Conservation (phyloP, 2,888 invertebrate species). For the Calameuta idolon region DNA sequence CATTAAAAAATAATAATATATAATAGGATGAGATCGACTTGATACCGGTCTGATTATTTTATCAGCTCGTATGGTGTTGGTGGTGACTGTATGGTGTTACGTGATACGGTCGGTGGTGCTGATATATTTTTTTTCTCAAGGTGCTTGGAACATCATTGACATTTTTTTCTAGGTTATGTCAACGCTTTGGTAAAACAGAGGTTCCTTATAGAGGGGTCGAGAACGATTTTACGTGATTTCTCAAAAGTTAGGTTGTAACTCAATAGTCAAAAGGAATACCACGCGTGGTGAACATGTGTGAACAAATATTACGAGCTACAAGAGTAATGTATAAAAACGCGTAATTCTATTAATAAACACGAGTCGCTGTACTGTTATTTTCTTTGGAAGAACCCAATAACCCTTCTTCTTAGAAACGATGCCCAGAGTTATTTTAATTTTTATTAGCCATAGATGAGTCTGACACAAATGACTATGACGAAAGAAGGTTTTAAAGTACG, state of each 20-base stretch:
- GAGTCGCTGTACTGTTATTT: constrained; percentile 19
- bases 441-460: constrained; percentile 26
- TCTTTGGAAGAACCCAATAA: constrained; percentile 45
- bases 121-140: neutral
- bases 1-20: neutral
- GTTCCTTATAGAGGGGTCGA: neutral
- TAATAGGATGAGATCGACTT: neutral
- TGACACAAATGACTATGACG: neutral
- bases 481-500: neutral
- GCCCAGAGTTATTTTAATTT: constrained; percentile 41
- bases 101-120: neutral
- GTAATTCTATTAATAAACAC: constrained; percentile 44
- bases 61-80: neutral
- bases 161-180: neutral
- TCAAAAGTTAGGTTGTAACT: constrained; percentile 47
- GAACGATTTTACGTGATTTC: constrained; percentile 31
- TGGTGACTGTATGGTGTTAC: neutral
- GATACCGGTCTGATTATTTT: neutral
- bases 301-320: constrained; percentile 44
- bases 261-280: constrained; percentile 43
- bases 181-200: neutral
- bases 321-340: constrained; percentile 39
- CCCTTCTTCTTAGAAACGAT: constrained; percentile 42
- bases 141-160: neutral
- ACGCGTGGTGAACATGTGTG: constrained; percentile 46